phyloP scores from a whole-genome alignment of 2,797 vertebrate genomes.

The Enteromius unitaeniatus region DNA sequence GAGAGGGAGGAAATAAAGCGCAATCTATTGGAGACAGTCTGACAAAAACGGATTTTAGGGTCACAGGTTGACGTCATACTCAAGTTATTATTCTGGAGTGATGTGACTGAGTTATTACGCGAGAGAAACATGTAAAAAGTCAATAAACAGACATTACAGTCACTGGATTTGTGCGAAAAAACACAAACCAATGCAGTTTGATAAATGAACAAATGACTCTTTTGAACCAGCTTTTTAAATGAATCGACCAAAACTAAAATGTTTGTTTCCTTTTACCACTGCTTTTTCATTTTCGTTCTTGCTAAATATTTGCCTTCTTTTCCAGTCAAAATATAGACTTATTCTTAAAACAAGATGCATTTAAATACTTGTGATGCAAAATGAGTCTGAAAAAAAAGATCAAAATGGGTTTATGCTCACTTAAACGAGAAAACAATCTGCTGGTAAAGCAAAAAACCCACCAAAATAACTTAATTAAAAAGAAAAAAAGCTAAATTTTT shows the following conservation, averaged over 20 bases:
- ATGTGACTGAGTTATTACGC: neutral
- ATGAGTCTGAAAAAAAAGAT: neutral
- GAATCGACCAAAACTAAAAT: neutral
- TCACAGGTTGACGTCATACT: constrained; percentile 9
- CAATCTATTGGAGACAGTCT: constrained; percentile 49
- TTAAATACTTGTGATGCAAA: neutral
- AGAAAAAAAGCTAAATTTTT: neutral
- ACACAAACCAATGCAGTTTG: neutral
- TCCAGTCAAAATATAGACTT: neutral
- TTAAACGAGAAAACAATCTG: too few species aligned
- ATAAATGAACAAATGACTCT: neutral
- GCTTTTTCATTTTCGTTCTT: neutral
- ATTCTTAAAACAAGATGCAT: neutral
- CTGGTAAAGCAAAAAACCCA: too few species aligned
- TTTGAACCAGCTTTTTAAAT: neutral
- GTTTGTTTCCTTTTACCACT: too few species aligned
- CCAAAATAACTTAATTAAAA: neutral
- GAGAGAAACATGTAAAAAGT: neutral
- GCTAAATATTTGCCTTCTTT: neutral
- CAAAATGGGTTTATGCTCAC: too few species aligned
- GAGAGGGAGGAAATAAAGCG: constrained; percentile 60
- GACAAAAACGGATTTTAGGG: constrained; percentile 25
- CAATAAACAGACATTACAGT: neutral
- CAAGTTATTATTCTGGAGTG: neutral
- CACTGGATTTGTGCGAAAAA: neutral